These are phyloP conservation scores for Zeuzera pyrina DNA, from an alignment of 2,888 invertebrate genomes.

Conservation along the genomic window DNA sequence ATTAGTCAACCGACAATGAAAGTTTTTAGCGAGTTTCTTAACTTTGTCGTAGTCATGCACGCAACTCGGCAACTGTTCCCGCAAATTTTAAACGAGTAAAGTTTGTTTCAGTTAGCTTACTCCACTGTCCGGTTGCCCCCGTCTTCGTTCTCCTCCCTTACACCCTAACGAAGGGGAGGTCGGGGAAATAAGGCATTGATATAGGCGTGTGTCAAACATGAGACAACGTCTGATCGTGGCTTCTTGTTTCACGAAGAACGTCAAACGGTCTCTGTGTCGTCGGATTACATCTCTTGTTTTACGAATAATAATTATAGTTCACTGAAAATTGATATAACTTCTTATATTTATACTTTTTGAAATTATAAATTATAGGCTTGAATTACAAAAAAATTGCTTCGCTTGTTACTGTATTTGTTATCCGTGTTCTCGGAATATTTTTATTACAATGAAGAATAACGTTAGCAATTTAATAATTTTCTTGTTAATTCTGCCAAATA, in stretches of 20 bases:
- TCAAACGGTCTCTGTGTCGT: too few species aligned
- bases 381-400: too few species aligned
- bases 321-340: too few species aligned
- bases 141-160: conserved; percentile 10
- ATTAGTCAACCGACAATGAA: conserved; percentile 40
- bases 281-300: too few species aligned
- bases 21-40: conserved; percentile 42
- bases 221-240: conserved; percentile 38
- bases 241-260: conserved; percentile 34
- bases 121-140: conserved; percentile 46
- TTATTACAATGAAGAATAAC: too few species aligned
- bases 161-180: conserved; percentile 7
- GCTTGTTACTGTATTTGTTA: too few species aligned
- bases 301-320: too few species aligned
- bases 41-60: conserved; percentile 50
- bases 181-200: conserved; percentile 30
- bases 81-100: conserved; percentile 72
- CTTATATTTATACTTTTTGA: too few species aligned
- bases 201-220: conserved; percentile 43
- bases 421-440: too few species aligned
- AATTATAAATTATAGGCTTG: too few species aligned
- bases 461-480: too few species aligned
- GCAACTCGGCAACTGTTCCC: conserved; percentile 48
- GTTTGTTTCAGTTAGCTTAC: conserved; percentile 62
- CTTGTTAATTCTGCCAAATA: too few species aligned